Evolutionary conservation across 1,140 invertebrate genomes (phyloP), one percentile per base, ranked within the genome.

Genomic region (Apocrypta bakeri): DNA sequence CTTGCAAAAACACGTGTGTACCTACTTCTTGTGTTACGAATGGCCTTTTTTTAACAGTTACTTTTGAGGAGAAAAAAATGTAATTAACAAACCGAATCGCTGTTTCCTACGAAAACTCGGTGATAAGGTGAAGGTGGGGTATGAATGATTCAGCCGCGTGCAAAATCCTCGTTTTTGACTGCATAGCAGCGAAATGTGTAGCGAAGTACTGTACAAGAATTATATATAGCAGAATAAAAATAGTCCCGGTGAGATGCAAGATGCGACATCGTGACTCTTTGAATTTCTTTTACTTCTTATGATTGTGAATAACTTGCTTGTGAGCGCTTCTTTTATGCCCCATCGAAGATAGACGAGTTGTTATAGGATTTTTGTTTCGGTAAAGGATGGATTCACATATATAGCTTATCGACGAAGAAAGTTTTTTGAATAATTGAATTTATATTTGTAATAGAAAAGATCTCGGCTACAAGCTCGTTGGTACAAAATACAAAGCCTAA

Each of bases 71-170:
- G n/a, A 63, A 29, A 76, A 56, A 76, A 21, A 48, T 21, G 21
- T 24, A 40, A 9, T 0, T 2, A 27, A 24, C 1, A 6, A 33
- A 17, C 42, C n/a, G 14, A 66, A 37, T 2, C 33, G 12, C n/a
- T n/a, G 31, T 11, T 29, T 64, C 63, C 48, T 56, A 56, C 40
- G 77, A 48, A 68, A 66, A 68, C 68, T 78, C 37, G 29, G 48
- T 71, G 68, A 61, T 48, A 79, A 71, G 66, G 66, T 72, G 68
- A 27, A 2, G 33, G 2, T 9, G 29, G 29, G n/a, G 75, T 31
- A 61, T 61, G 31, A 25, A 72, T 17, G n/a, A 73, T 31, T 72
- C 71, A 21, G 25, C 63, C 25, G 37, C 42, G 48, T n/a, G 48
- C 48, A 1, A 56, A 56, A 56, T 56, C 17, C 48, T 56, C 48